Evolutionary conservation across 1,140 invertebrate species (phyloP), one percentile per base, ranked within the genome.

Genomic region (Antheraea mylitta): DNA sequence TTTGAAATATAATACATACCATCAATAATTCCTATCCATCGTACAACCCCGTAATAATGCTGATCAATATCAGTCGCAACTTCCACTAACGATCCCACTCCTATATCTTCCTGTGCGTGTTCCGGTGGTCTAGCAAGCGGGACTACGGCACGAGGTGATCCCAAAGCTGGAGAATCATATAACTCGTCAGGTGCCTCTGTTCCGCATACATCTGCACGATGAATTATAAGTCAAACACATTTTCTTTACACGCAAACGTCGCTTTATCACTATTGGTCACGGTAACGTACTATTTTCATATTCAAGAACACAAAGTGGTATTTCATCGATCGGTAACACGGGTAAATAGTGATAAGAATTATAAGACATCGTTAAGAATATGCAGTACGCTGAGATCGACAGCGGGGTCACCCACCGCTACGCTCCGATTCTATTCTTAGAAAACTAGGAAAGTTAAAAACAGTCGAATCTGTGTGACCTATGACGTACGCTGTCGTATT

Each of bases 21-120:
- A 94, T 95, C 75, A 92, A 87, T 82, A 45, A 93, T 91, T 7
- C 97, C 97, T 82, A 98, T 96, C 97, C 98, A 98, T 83, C 96
- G 94, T 71, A 98, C 96, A 10, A 98, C 95, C 63, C 97, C 98
- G 92, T 96, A 96, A 82, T 93, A 86, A 90, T 93, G 74, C 93
- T 92, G 86, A 81, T 88, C 89, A n/a, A 94, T 90, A 75, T 94
- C 93, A 30, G 93, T 94, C 9, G 92, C 92, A 11, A 97, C 95
- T 90, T 97, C 96, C 0, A 97, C 96, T 71, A 96, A 89, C 13
- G 95, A 96, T 10, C 96, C 96, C 18, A 97, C 91, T n/a, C 94
- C 94, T 42, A 97, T 93, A 72, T 95, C 94, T 22, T 91, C 89
- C 64, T 81, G 82, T 3, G 81, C 70, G 10, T 82, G 79, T 18